A percentile compares a stretch with the other conserved stretches of the same genome.
Evolutionary conservation across 2,113 vertebrate genomes (phyloP).

Genomic region (Tachysurus fulvidraco): DNA sequence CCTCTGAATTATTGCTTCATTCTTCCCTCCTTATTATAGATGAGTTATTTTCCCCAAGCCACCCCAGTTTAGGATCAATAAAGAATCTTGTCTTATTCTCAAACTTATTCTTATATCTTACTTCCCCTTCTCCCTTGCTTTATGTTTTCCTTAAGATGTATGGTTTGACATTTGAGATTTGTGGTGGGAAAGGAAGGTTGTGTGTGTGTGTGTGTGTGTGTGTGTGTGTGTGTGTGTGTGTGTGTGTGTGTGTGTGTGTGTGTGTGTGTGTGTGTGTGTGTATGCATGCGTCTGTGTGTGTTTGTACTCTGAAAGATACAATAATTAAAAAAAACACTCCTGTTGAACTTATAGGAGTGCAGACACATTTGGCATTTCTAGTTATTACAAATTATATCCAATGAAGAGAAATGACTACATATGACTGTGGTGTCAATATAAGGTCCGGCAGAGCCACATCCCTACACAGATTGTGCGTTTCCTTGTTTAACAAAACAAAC

Average conservation of each 20-base stretch:
- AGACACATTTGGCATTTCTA: not conserved
- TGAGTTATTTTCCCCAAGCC: constrained; percentile 86
- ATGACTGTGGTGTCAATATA: not conserved
- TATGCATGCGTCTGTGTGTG: not conserved
- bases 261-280: constrained; percentile 7
- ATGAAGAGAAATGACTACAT: not conserved
- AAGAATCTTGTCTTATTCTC: constrained; percentile 69
- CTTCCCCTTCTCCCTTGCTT: not conserved
- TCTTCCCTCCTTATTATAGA: constrained; percentile 96
- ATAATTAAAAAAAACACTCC: not conserved
- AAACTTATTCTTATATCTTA: constrained; percentile 84
- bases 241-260: too few species aligned
- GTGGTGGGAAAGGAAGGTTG: not conserved
- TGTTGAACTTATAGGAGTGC: not conserved
- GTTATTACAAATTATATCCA: not conserved
- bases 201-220: too few species aligned
- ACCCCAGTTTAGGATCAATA: constrained; percentile 82
- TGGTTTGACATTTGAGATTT: not conserved
- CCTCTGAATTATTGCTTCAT: constrained; percentile 98
- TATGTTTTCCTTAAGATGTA: constrained; percentile 35
- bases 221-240: too few species aligned
- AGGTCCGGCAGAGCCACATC: not conserved
- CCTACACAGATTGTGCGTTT: not conserved
- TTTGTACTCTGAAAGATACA: not conserved
- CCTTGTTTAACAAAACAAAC: not conserved